These are phyloP conservation scores for Alloscopus bannaensis DNA, from an alignment of 2,888 invertebrate genomes.

Conservation along the genomic window DNA sequence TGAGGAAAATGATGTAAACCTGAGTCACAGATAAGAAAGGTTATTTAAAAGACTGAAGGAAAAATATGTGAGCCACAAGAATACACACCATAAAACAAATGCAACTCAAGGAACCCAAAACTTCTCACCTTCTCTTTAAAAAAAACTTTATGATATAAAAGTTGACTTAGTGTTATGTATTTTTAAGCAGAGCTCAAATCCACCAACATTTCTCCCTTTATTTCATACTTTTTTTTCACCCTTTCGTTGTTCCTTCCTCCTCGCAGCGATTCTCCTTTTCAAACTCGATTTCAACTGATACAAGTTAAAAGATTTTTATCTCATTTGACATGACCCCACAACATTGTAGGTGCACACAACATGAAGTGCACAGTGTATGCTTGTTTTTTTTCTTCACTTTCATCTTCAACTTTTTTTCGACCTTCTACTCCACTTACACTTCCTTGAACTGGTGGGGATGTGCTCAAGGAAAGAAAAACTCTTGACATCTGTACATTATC, in stretches of 20 bases:
- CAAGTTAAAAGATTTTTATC: conserved; percentile 56
- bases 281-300: conserved; percentile 59
- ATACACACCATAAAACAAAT: conserved; percentile 11
- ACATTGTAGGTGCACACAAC: conserved; percentile 25
- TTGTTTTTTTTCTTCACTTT: conserved; percentile 29
- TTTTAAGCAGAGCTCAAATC: conserved; percentile 34
- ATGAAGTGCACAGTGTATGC: neutral
- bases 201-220: conserved; percentile 14
- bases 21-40: no score
- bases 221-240: conserved; percentile 26
- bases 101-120: conserved; percentile 16
- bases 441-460: conserved; percentile 19
- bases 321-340: conserved; percentile 61
- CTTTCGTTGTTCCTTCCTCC: conserved; percentile 29
- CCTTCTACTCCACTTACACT: conserved; percentile 30
- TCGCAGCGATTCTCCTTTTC: conserved; percentile 50
- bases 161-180: conserved; percentile 28
- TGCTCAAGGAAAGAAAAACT: conserved; percentile 28
- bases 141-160: conserved; percentile 31
- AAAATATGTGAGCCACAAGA: no score
- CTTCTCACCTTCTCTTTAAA: conserved; percentile 20
- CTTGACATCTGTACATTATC: conserved; percentile 53
- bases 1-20: no score
- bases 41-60: no score
- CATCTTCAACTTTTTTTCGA: conserved; percentile 31